These are phyloP conservation scores for Hyppa rectilinea DNA, from an alignment of 2,888 invertebrate genomes.

Conservation along the genomic window DNA sequence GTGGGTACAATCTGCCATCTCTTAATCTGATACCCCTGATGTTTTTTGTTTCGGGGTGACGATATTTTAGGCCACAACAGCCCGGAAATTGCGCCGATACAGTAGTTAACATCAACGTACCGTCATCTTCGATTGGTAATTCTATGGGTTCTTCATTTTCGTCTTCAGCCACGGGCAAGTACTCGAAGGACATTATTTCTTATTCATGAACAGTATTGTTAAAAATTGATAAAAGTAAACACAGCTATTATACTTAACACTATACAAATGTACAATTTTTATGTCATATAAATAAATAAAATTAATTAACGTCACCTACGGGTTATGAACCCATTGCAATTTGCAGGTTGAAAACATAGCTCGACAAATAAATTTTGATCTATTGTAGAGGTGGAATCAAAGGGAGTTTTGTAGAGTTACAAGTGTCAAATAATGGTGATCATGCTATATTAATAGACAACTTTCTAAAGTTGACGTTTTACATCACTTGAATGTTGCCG, in stretches of 20 bases:
- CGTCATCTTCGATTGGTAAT: conserved; percentile 98
- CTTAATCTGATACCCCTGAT: conserved; percentile 97
- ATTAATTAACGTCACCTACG: conserved; percentile 89
- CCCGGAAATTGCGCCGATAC: conserved; percentile 99
- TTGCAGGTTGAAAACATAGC: conserved; percentile 89
- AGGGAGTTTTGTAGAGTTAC: conserved; percentile 62
- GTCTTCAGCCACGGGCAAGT: conserved; percentile 98
- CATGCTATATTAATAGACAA: conserved; percentile 82
- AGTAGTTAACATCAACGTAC: conserved; percentile 97
- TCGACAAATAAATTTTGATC: conserved; percentile 76
- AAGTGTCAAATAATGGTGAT: conserved; percentile 78
- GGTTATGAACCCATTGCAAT: conserved; percentile 90
- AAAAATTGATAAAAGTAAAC: conserved; percentile 85
- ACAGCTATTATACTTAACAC: conserved; percentile 86
- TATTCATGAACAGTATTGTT: conserved; percentile 87
- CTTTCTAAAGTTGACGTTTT: conserved; percentile 86
- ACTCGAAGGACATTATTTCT: conserved; percentile 91
- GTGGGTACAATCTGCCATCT: conserved; percentile 98
- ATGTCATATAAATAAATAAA: conserved; percentile 89
- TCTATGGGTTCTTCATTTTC: conserved; percentile 99
- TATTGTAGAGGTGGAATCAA: conserved; percentile 68
- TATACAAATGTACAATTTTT: conserved; percentile 89
- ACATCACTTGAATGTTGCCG: conserved; percentile 71
- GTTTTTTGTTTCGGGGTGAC: conserved; percentile 97
- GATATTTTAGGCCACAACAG: conserved; percentile 98